Conservation (phyloP, 2,888 invertebrate genomes). For the Thyatira batis region DNA sequence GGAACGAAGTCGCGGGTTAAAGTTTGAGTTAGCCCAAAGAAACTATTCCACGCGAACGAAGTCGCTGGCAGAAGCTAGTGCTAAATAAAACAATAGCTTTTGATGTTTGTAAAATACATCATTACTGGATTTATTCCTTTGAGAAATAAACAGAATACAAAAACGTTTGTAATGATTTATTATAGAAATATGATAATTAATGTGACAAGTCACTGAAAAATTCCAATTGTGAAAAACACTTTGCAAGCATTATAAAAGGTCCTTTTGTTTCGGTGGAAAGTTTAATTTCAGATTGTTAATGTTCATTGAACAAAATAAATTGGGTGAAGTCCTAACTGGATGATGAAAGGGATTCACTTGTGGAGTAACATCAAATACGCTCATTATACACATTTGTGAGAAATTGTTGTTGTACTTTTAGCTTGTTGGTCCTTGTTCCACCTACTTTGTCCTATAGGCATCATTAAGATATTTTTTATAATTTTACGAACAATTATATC, state of each 20-base stretch:
- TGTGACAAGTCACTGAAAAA: background rate
- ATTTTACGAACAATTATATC: too few species aligned
- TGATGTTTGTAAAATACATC: too few species aligned
- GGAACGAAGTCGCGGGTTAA: too few species aligned
- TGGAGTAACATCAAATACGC: conserved; percentile 32
- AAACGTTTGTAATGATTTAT: background rate
- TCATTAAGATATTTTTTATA: too few species aligned
- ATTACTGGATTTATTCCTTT: too few species aligned
- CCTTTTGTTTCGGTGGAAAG: conserved; percentile 44
- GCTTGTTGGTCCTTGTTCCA: conserved; percentile 6
- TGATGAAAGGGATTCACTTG: conserved; percentile 45
- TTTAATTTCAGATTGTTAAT: conserved; percentile 52
- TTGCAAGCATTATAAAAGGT: conserved; percentile 35
- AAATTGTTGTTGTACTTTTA: conserved; percentile 8
- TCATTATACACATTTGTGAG: conserved; percentile 9
- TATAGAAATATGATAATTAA: background rate
- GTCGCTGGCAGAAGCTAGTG: too few species aligned
- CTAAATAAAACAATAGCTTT: too few species aligned
- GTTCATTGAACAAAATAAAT: conserved; percentile 56
- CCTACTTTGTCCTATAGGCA: background rate
- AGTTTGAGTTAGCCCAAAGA: too few species aligned
- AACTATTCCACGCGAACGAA: too few species aligned
- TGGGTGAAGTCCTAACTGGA: conserved; percentile 38
- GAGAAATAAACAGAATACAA: too few species aligned
- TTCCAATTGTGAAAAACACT: conserved; percentile 29